Base-by-base conservation (phyloP, 2,888 invertebrate genomes). In the Pemphredon lugubris region DNA sequence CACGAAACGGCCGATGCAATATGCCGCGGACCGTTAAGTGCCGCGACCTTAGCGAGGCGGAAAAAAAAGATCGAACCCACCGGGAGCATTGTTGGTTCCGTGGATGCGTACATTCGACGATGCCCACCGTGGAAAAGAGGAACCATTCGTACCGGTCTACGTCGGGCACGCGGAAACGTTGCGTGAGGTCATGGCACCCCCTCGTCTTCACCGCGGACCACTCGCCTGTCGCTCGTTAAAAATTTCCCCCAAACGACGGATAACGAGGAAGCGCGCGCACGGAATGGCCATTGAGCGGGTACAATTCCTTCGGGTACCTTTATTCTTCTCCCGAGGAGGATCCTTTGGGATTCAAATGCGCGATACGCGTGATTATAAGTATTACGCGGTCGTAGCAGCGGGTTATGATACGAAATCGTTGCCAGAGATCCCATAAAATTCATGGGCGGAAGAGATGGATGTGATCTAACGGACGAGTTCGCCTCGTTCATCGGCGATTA, bases 21-120 rank as follows among this genome's bases (percentile, higher is more conserved):
- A 77, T 73, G 66, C 73, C 66, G 73, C 32, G 69, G 69, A 79
- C 77, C 77, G 77, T 78, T 78, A 79, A 79, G 76, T 64, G 79
- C 53, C 73, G 69, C 73, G 79, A 79, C 77, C 77, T 64, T 34
- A 32, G 39, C 16, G 44, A 26, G 23, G 11, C 32, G 47, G 50
- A 60, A 61, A 59, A 72, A 60, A 51, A 23, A 34, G 34, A 30
- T 40, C 42, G 34, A 16, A 39, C 63, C 48, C 63, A 44, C 30
- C 18, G 53, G 21, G 14, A 44, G 44, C 51, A 54, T 63, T 66
- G 57, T 64, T 40, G 37, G 14, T 30, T 23, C 13, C 30, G 21
- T n/a, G 14, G 23, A 5, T 16, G 16, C 18, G 13, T 7, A 39
- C 26, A 30, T 53, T 54, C 34, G 40, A 18, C 23, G 20, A n/a